Evolutionary conservation across 2,113 vertebrate genomes (phyloP).

Genomic region (Antechinus stuartii): DNA sequence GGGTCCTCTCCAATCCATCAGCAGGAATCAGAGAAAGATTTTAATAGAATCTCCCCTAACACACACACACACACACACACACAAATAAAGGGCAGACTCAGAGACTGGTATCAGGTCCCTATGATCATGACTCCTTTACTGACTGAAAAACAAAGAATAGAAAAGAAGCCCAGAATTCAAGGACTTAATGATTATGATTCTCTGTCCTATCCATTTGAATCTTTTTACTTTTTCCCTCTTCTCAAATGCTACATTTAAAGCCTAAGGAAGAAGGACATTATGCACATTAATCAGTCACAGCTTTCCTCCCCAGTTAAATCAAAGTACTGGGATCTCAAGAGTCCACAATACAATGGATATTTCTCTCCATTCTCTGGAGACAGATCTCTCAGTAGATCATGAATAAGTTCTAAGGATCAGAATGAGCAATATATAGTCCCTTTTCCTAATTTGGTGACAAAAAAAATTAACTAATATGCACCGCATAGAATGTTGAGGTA

Average conservation of each 20-base stretch:
- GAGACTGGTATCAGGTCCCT: not conserved
- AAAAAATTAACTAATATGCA: not conserved
- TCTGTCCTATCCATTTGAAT: not conserved
- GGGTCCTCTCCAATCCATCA: not conserved
- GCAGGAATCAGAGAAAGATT: not conserved
- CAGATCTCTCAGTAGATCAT: not conserved
- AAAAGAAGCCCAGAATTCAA: not conserved
- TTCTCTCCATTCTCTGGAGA: not conserved
- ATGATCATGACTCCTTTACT: not conserved
- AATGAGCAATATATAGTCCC: not conserved
- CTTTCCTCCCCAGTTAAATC: not conserved
- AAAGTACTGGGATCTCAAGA: not conserved
- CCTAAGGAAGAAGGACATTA: not conserved
- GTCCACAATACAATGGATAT: not conserved
- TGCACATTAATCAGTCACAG: not conserved
- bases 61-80: not conserved
- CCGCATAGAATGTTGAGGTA: not conserved
- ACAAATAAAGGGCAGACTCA: not conserved
- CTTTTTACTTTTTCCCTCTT: not conserved
- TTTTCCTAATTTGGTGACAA: not conserved
- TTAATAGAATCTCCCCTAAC: not conserved
- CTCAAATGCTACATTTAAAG: not conserved
- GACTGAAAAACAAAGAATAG: not conserved
- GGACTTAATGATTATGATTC: not conserved
- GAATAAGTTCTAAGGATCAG: not conserved